Evolutionary conservation across 1,140 invertebrate genomes (phyloP), one percentile per base, ranked within the genome.

Genomic region (Papilio helenus): DNA sequence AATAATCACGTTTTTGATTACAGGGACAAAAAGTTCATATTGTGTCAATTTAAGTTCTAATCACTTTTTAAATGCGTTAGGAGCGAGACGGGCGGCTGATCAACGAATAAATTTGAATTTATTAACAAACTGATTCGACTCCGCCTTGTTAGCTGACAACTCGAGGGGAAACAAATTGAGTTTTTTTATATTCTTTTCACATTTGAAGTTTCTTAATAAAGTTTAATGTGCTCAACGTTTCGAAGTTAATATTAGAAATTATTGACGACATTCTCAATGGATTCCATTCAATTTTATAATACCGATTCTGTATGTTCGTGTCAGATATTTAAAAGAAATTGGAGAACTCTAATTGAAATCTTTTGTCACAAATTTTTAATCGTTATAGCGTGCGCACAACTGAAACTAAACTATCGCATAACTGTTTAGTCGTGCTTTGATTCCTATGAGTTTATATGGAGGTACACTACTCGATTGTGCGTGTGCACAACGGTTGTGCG

Each of bases 51-150:
- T 92, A 92, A 93, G 87, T 93, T 93, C 90, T 94, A 94, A 94
- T 93, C 91, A 93, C 91, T 94, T 94, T 94, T 94, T 94, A 94
- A 94, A 94, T 89, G 87, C 91, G 91, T 93, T 94, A 94, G 90
- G 82, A 84, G 85, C 84, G 90, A 89, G 87, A 88, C 88, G 85
- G 81, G 89, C 83, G 86, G 81, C 86, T 87, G 91, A 94, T 93
- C 91, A 88, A 86, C 89, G 92, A 94, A 93, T 94, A 94, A 93
- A 94, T 94, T 94, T 94, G 91, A 94, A 94, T 94, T 88, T 89
- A 93, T 94, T 94, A 93, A 92, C 89, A 84, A 89, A 90, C 88
- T 89, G 91, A 92, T 92, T 92, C 81, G 87, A 80, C 82, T 81
- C 88, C 93, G 90, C 92, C 91, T 85, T 83, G 83, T 87, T 89